Base-by-base conservation (phyloP, 2,888 invertebrate genomes). In the Drosophila infuscata region DNA sequence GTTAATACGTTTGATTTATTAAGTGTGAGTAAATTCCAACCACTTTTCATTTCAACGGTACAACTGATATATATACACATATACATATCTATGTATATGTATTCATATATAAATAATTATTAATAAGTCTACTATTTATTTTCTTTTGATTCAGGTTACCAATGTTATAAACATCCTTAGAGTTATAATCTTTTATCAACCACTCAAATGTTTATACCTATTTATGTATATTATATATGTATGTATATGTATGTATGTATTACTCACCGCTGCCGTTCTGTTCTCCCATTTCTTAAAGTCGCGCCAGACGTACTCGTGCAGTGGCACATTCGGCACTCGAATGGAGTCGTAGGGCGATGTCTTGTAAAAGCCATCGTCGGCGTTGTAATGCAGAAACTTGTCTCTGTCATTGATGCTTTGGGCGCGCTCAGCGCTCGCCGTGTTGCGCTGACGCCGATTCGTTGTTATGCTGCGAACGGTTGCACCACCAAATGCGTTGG, bases 261-360 rank as follows among this genome's bases (percentile, higher is more conserved):
- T 33, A 94, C 95, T 95, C 91, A 96, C 96, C 90, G 95, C 80
- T 41, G 95, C 94, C 7, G 94, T 94, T 77, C 94, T 94, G 64
- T 95, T 94, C 6, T 95, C 94, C 95, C 96, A 96, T 92, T 94
- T 95, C 29, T 95, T 94, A 58, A 95, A 85, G 87, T 95, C 83
- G 25, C 83, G 87, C 95, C 95, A 96, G 5, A 96, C 93, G 74
- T 94, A 95, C 80, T 96, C 95, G 63, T 95, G 94, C 60, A 96
- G 70, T 2, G 95, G 94, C 20, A 93, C 86, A 75, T 95, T 94
- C 0, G 94, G 94, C 9, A 74, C 48, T 15, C 94, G 92, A 4
- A 95, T 88, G 33, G 93, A 91, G n/a, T 94, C 94, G 74, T 92
- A 94, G 0, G 94, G 94, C 0, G 94, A 96, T 30, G 86, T 90